Evolutionary conservation across 2,888 invertebrate species (phyloP), one percentile per base, ranked within the genome.

Genomic region (Eupithecia insigniata): DNA sequence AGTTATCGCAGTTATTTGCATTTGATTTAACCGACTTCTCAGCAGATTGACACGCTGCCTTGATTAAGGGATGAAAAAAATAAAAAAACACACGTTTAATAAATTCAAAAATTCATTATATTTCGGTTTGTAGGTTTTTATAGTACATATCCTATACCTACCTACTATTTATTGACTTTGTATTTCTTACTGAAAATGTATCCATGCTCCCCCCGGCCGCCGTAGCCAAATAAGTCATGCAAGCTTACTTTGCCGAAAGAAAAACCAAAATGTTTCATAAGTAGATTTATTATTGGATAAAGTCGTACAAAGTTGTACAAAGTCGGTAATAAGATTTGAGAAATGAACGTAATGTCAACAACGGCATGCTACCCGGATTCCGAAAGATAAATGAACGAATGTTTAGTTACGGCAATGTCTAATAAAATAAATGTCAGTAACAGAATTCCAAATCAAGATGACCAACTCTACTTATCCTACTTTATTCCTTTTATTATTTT

Each of bases 271-370:
- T 80, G 81, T 81, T 82, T 77, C 78, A 76, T 84, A 83, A 85
- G 83, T 83, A 86, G 84, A 88, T 88, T 87, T 89, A 87, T 87
- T 87, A 85, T 86, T 85, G 83, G 85, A 84, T 84, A 85, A 88
- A 87, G 84, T 85, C 86, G 87, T 86, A 87, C 82, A 81, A 76
- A 87, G 84, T 85, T 86, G 87, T 86, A 87, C 82, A 81, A 76
- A 87, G 84, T 87, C 82, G 80, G 89, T 89, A 89, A 90, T 91
- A 89, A 88, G 86, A 87, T 89, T 90, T 92, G 92, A 92, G 89
- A 91, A 92, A 93, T 92, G 90, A 91, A 87, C 85, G 85, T 80
- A 83, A 87, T 86, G 91, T 91, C 92, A 90, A 84, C 89, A 86
- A 82, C 87, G 88, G 85, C 90, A 91, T 87, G 87, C 88, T 84